Conservation (phyloP, 2,113 vertebrate species). For the Cyphomyrus plagiostoma region DNA sequence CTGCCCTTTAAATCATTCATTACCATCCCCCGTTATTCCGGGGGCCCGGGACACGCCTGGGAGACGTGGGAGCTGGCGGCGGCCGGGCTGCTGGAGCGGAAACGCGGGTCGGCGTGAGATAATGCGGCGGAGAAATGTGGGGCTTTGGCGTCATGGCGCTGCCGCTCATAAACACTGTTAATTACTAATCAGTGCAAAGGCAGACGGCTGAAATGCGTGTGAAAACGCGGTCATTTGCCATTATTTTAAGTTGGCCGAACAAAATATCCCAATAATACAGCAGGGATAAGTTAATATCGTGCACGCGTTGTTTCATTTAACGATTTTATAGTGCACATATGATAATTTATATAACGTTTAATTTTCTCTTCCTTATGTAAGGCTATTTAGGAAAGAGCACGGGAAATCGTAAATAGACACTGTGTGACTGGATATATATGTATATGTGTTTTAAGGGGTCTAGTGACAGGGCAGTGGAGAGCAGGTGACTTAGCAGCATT, state of each 20-base stretch:
- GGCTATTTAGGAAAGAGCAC: not conserved
- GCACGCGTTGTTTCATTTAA: not conserved
- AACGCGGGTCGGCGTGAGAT: not conserved
- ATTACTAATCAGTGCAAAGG: not conserved
- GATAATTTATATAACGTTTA: not conserved
- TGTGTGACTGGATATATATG: not conserved
- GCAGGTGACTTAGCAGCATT: slow-evolving; percentile 31
- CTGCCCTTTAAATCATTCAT: slow-evolving; percentile 9
- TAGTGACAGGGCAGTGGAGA: not conserved
- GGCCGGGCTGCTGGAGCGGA: not conserved
- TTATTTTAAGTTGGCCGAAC: not conserved
- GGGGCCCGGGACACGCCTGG: not conserved
- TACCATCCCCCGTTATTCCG: not conserved
- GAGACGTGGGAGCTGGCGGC: not conserved
- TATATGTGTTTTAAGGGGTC: not conserved
- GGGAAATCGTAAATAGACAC: not conserved
- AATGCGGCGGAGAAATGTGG: not conserved
- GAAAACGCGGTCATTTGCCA: not conserved
- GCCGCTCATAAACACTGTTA: not conserved
- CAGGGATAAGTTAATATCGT: not conserved
- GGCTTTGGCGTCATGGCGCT: not conserved
- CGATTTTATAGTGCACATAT: not conserved
- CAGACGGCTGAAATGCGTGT: not conserved
- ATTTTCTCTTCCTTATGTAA: not conserved
- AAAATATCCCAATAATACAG: not conserved